Base-by-base conservation (phyloP, 2,888 invertebrate genomes). In the Hydraecia micacea region DNA sequence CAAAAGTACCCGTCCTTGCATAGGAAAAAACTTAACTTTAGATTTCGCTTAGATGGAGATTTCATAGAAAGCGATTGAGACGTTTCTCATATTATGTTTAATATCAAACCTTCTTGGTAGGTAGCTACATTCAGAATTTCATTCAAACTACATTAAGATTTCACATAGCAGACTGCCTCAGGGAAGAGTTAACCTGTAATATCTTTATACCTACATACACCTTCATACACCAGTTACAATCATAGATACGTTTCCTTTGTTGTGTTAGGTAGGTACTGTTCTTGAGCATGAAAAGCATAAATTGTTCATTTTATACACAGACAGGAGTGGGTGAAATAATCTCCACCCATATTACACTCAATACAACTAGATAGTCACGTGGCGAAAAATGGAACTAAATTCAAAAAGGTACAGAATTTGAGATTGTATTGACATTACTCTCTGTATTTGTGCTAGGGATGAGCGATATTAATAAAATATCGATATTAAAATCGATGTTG, bases 321-420 rank as follows among this genome's bases (percentile, higher is more conserved):
- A 52, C 42, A 69, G 8, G n/a, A 36, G 49, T 71, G 42, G 58
- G 60, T 32, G 66, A 52, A 77, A 71, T 46, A 77, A 67, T 32
- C 52, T 21, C 21, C 32, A 25, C 9, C 11, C 32, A 58, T 11
- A 60, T 46, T 7, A 60, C 21, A 52, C 21, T 25, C 4, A 25
- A 39, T 8, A 28, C 21, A 21, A 52, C 13, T n/a, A n/a, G 46
- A 13, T 9, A 36, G 13, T 46, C 25, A 32, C 0, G 11, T 18
- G 25, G 18, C 18, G 2, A 42, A 25, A 32, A 46, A 65, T n/a
- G n/a, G 32, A 69, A 74, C 11, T 36, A 15, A 32, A 13, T 60
- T 28, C 0, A 4, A n/a, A 73, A 72, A n/a, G 18, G 63, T 32
- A n/a, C 25, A 63, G 28, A 46, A 32, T 46, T 46, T 63, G 32